phyloP scores from a whole-genome alignment of 2,888 invertebrate genomes.

The Papilio demoleus region DNA sequence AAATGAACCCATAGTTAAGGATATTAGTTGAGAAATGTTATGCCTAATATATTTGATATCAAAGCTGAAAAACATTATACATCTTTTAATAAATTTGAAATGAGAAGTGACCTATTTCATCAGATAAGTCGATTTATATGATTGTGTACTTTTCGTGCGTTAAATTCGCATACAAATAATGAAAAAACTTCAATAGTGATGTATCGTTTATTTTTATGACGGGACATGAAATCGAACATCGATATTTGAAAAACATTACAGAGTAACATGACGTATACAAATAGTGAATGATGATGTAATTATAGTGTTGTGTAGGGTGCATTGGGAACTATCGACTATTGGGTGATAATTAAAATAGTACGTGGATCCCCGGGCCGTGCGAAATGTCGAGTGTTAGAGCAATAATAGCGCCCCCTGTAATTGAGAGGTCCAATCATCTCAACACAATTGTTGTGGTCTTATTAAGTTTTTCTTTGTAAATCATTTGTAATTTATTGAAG shows the following conservation, averaged over 20 bases:
- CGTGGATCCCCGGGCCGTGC: slow-evolving; percentile 68
- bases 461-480: slow-evolving; percentile 39
- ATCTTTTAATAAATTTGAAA: too few relatives aligned
- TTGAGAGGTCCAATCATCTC: slow-evolving; percentile 55
- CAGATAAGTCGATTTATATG: too few relatives aligned
- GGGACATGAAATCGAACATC: neutral
- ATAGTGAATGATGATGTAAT: slow-evolving; percentile 45
- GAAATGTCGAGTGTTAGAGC: slow-evolving; percentile 64
- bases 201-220: neutral
- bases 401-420: slow-evolving; percentile 54
- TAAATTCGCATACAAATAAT: neutral
- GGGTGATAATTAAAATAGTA: slow-evolving; percentile 73
- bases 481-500: slow-evolving; percentile 46
- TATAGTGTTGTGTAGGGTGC: slow-evolving; percentile 42
- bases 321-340: slow-evolving; percentile 57
- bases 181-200: neutral
- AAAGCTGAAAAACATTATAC: too few relatives aligned
- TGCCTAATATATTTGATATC: too few relatives aligned
- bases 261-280: slow-evolving; percentile 9
- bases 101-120: too few relatives aligned
- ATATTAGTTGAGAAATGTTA: neutral
- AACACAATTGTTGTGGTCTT: slow-evolving; percentile 49
- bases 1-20: neutral
- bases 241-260: neutral
- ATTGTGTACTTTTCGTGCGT: too few relatives aligned